Base-by-base conservation (phyloP, 2,888 invertebrate genomes). In the Rhodophaea formosa region DNA sequence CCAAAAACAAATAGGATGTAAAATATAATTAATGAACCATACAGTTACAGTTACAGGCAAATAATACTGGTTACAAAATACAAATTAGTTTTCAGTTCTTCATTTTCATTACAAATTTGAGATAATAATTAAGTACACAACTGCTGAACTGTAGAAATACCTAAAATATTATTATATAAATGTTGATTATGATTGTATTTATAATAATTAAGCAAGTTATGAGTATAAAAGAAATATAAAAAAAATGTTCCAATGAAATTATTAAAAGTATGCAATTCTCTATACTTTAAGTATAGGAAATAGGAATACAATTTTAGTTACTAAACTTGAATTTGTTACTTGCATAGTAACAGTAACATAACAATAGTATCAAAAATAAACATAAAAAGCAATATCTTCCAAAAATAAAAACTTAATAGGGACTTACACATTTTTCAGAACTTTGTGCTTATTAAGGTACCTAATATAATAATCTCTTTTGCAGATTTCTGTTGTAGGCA, bases 401-500 rank as follows among this genome's bases (percentile, higher is more conserved):
- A 42, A 53, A 53, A 53, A 53, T 23, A 42, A 43, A 32, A 49
- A 49, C 32, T 30, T 32, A 16, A 43, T 32, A 52, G 42, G 17
- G 16, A 51, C 12, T 23, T 23, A 8, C 46, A 39, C 44, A 47
- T 59, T 63, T 49, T 51, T 15, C 44, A 30, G 5, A 61, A 66
- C 59, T 10, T 39, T 47, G 39, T 53, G 42, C 53, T 53, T 53
- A n/a, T 30, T 12, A 49, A 15, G 16, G 15, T 46, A 23, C 12
- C 12, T 16, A 12, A 23, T n/a, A 23, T 46, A 30, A 35, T n/a
- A 35, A 52, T 52, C 15, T 51, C 35, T 15, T 51, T 39, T 7
- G 16, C 8, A 15, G 10, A 32, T n/a, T 43, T 43, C 16, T 15
- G 30, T 17, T 15, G 1, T 45, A 49, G 16, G 17, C 32, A 45